phyloP scores from a whole-genome alignment of 2,797 vertebrate genomes.

The Thunnus albacares region DNA sequence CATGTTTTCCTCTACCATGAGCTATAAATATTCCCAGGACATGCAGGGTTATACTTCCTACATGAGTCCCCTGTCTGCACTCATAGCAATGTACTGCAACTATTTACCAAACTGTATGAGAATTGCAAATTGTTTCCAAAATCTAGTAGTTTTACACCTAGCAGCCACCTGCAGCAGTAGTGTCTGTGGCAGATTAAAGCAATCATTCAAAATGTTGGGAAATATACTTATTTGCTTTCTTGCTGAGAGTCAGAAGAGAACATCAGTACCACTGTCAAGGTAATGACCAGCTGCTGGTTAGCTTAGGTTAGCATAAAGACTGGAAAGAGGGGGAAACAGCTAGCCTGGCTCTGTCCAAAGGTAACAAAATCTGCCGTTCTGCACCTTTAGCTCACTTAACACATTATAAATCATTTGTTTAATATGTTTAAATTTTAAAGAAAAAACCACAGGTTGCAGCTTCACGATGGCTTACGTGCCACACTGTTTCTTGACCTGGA shows the following conservation, averaged over 20 bases:
- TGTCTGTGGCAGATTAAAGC: background rate
- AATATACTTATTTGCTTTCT: background rate
- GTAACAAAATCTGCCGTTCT: no score
- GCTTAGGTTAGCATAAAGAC: no score
- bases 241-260: background rate
- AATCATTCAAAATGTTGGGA: background rate
- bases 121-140: background rate
- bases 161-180: background rate
- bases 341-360: no score
- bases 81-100: background rate
- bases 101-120: background rate
- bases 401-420: no score
- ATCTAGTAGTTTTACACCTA: background rate
- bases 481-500: background rate
- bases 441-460: background rate
- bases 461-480: background rate
- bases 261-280: no score
- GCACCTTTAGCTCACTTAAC: no score
- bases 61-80: conserved; percentile 1
- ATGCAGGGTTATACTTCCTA: background rate
- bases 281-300: no score
- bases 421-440: no score
- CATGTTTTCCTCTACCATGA: conserved; percentile 17
- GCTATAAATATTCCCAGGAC: conserved; percentile 5
- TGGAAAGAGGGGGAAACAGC: no score